Base-by-base conservation (phyloP, 1,140 invertebrate genomes). In the Drosophila obscura region DNA sequence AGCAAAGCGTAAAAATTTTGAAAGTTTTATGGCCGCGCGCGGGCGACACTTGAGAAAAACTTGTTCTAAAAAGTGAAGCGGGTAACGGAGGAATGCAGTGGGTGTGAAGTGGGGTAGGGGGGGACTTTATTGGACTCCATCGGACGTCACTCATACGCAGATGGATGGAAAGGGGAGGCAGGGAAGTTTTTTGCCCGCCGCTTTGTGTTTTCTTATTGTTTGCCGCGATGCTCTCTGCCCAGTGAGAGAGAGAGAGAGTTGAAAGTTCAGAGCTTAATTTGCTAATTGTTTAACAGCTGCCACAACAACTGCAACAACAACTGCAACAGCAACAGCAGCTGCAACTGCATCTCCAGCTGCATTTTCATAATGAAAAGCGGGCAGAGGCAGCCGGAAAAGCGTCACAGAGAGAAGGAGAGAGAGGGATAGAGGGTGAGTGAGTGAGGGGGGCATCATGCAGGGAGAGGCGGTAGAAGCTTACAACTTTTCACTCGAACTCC, bases 201-300 rank as follows among this genome's bases (percentile, higher is more conserved):
- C 31, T 31, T 31, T 31, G 31, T 31, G 31, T 31, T 31, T 31
- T 31, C 31, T 31, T 31, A 31, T 31, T 31, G 53, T 58, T 46
- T 44, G 6, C 8, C 26, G 11, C 6, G 24, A 46, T 46, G 45
- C 39, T 43, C 44, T 46, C 41, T 11, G 48, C 64, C 39, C 49
- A 31, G 59, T 50, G 68, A 46, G 53, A 35, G 48, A 28, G 46
- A 9, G 26, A 35, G 48, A 39, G 46, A 53, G 57, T 78, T 65
- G 44, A 52, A 63, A 80, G 62, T 79, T 76, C 31, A 80, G 57
- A 80, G 77, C 63, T 80, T 77, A 80, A 80, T 80, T 72, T 80
- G 65, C 72, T 80, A 80, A 80, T 80, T 80, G 77, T 80, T 80
- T 76, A 80, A 80, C 78, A 81, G 77, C 77, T 61, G 77, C 60